A percentile compares a stretch with the other conserved stretches of the same genome.
These are phyloP conservation scores for Oryzias celebensis DNA, from an alignment of 2,113 vertebrate genomes.

Conservation along the genomic window DNA sequence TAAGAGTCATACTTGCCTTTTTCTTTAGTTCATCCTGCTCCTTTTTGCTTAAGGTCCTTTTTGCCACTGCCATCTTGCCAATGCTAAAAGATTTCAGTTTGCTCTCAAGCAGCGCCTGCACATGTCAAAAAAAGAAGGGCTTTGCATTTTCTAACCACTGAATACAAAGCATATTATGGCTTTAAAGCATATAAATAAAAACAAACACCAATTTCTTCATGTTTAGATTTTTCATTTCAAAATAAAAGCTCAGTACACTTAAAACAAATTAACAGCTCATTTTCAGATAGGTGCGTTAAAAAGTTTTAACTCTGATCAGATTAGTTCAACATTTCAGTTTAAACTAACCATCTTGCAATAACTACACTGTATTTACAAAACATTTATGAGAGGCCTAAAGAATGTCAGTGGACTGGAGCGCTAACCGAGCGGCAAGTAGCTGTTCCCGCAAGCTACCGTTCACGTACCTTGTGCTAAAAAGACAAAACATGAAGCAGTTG, in stretches of 20 bases:
- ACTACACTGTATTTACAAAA: too few relatives aligned
- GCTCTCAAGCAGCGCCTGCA: constrained; percentile 90
- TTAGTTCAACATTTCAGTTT: too few relatives aligned
- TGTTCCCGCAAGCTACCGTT: not conserved
- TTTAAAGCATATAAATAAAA: too few relatives aligned
- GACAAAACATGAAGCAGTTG: too few relatives aligned
- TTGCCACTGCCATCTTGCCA: constrained; percentile 94
- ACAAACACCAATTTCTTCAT: too few relatives aligned
- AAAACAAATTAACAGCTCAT: too few relatives aligned
- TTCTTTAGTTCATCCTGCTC: constrained; percentile 98
- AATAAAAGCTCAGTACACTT: too few relatives aligned
- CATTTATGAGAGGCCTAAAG: constrained; percentile 29
- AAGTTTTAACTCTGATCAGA: too few relatives aligned
- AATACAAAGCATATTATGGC: too few relatives aligned
- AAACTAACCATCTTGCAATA: too few relatives aligned
- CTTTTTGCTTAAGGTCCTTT: constrained; percentile 95
- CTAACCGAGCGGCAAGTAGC: not conserved
- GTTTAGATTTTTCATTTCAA: too few relatives aligned
- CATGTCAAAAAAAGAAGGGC: constrained; percentile 25
- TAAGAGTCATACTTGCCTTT: constrained; percentile 79
- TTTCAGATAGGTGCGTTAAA: too few relatives aligned
- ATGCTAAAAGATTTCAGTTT: constrained; percentile 97
- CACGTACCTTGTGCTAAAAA: not conserved
- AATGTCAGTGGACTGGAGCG: constrained; percentile 6
- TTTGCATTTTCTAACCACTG: not conserved